These are phyloP conservation scores for Drosophila cognata DNA, from an alignment of 2,888 invertebrate genomes.

Conservation along the genomic window DNA sequence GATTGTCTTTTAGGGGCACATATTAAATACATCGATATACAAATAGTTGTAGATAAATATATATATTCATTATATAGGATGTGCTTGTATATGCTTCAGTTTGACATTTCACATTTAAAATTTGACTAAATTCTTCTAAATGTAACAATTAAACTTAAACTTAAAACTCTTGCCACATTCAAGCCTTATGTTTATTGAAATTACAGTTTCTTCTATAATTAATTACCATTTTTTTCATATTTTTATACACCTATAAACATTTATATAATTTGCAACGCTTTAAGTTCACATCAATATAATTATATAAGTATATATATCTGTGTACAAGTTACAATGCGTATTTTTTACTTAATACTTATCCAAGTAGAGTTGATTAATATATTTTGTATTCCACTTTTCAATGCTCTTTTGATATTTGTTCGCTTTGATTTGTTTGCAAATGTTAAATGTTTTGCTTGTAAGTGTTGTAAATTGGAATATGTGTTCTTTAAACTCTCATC, in stretches of 20 bases:
- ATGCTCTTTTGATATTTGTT: slow-evolving; percentile 40
- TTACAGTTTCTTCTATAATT: slow-evolving; percentile 84
- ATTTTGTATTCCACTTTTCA: slow-evolving; percentile 16
- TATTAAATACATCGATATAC: slow-evolving; percentile 73
- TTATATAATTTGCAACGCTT: slow-evolving; percentile 64
- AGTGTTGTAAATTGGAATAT: slow-evolving; percentile 48
- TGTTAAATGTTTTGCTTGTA: slow-evolving; percentile 18
- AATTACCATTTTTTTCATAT: slow-evolving; percentile 66
- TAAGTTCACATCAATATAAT: slow-evolving; percentile 74
- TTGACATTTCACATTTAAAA: slow-evolving; percentile 49
- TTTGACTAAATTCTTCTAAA: slow-evolving; percentile 64
- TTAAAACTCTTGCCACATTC: slow-evolving; percentile 36
- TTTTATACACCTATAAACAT: slow-evolving; percentile 74
- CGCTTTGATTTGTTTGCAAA: slow-evolving; percentile 4
- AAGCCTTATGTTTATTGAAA: slow-evolving; percentile 81
- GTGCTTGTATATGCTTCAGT: slow-evolving; percentile 30
- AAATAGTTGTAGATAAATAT: slow-evolving; percentile 66
- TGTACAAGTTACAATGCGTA: slow-evolving; percentile 11
- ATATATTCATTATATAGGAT: slow-evolving; percentile 34
- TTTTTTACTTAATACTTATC: slow-evolving; percentile 17
- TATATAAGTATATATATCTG: slow-evolving; percentile 5
- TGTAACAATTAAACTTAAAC: slow-evolving; percentile 43
- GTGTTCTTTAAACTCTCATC: slow-evolving; percentile 59
- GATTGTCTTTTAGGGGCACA: slow-evolving; percentile 78
- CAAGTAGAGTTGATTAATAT: slow-evolving; percentile 36